These are phyloP conservation scores for Bovichtus variegatus DNA, from an alignment of 2,797 vertebrate species.

Conservation along the genomic window DNA sequence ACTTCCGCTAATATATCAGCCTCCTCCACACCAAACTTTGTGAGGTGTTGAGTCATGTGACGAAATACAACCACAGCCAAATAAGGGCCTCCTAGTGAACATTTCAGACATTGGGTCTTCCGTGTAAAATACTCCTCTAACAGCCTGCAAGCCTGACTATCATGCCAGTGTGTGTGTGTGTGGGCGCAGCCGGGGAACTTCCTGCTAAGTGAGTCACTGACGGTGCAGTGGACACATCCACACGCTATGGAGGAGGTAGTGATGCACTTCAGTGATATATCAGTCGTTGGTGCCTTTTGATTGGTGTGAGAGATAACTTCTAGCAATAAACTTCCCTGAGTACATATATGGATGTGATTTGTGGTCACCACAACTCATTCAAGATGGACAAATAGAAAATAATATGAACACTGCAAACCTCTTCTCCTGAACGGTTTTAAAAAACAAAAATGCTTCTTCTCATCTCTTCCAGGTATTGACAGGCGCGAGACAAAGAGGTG, in stretches of 20 bases:
- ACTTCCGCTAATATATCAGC: slow-evolving; percentile 25
- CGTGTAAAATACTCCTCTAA: slow-evolving; percentile 34
- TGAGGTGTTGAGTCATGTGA: slow-evolving; percentile 36
- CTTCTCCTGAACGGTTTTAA: slow-evolving; percentile 22
- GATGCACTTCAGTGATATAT: slow-evolving; percentile 67
- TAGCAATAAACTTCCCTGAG: slow-evolving; percentile 59
- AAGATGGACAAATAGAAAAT: background rate
- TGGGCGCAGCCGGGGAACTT: slow-evolving; percentile 76
- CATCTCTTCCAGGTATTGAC: slow-evolving; percentile 87
- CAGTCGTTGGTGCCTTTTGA: slow-evolving; percentile 35
- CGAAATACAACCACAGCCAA: slow-evolving; percentile 47
- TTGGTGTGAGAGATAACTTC: slow-evolving; percentile 45
- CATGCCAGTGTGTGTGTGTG: slow-evolving; percentile 46
- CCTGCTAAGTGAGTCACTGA: slow-evolving; percentile 81
- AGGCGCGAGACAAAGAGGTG: slow-evolving; percentile 89
- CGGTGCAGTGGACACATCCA: slow-evolving; percentile 72
- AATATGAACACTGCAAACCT: background rate
- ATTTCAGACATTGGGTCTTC: slow-evolving; percentile 24
- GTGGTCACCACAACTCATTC: slow-evolving; percentile 37
- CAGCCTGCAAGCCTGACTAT: slow-evolving; percentile 35
- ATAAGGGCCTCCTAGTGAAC: slow-evolving; percentile 62
- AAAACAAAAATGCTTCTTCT: slow-evolving; percentile 14
- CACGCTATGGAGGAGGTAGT: slow-evolving; percentile 80
- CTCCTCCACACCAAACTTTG: slow-evolving; percentile 18
- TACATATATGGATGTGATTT: slow-evolving; percentile 64